These are phyloP conservation scores for Eretmochelys imbricata DNA, from an alignment of 2,113 vertebrate genomes.

Conservation along the genomic window DNA sequence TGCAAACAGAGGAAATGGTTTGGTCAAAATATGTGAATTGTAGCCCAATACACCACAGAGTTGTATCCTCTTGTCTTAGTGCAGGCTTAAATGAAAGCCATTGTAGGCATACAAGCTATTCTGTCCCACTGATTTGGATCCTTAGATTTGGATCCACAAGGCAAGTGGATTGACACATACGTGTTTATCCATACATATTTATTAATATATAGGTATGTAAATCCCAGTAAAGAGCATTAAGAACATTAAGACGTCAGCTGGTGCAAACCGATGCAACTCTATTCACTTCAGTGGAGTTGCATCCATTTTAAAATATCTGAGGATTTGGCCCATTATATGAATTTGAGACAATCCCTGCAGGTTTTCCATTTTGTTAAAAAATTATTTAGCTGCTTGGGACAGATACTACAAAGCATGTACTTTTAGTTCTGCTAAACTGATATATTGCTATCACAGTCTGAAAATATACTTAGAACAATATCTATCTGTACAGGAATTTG, in stretches of 20 bases:
- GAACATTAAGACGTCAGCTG: background rate
- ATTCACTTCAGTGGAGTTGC: background rate
- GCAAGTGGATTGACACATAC: background rate
- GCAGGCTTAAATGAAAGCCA: background rate
- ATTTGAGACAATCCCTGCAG: background rate
- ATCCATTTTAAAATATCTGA: background rate
- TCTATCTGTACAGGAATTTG: background rate
- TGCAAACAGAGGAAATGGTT: background rate
- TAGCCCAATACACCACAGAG: background rate
- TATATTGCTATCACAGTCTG: background rate
- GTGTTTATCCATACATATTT: background rate
- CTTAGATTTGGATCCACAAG: background rate
- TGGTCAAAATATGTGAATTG: background rate
- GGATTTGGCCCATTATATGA: background rate
- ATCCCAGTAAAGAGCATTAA: background rate
- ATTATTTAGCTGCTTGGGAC: background rate
- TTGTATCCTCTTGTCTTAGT: background rate
- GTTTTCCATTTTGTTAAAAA: constrained; percentile 6
- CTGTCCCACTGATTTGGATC: background rate
- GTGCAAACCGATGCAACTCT: background rate
- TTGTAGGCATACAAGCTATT: background rate
- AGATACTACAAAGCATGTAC: background rate
- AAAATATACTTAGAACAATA: background rate
- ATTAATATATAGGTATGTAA: background rate
- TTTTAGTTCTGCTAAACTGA: constrained; percentile 11